Percentiles rank a stretch among this genome's conserved stretches.
These are phyloP conservation scores for Hecatera dysodea DNA, from an alignment of 2,888 invertebrate genomes.

Conservation along the genomic window DNA sequence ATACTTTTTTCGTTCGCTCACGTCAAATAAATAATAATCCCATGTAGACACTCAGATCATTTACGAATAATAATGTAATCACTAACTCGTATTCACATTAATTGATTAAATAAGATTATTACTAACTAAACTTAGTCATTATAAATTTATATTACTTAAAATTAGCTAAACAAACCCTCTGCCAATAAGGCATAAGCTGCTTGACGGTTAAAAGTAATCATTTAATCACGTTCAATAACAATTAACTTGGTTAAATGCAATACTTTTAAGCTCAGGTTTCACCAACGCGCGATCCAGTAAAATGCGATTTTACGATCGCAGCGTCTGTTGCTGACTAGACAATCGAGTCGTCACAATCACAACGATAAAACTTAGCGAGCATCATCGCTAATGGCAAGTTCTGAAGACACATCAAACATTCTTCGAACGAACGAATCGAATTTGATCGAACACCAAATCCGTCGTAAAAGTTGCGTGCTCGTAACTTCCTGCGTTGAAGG, in stretches of 20 bases:
- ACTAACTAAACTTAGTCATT: constrained; percentile 62
- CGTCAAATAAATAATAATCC: constrained; percentile 76
- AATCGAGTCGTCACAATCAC: constrained; percentile 73
- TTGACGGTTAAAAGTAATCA: constrained; percentile 70
- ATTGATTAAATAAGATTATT: constrained; percentile 63
- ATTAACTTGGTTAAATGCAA: constrained; percentile 58
- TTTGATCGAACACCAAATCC: constrained; percentile 57
- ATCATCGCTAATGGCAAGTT: constrained; percentile 64
- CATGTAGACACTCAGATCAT: constrained; percentile 78
- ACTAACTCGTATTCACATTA: constrained; percentile 66
- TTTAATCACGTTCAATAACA: constrained; percentile 52
- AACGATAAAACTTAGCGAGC: constrained; percentile 67
- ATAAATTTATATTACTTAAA: constrained; percentile 64
- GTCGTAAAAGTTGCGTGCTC: constrained; percentile 73
- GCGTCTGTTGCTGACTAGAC: constrained; percentile 78
- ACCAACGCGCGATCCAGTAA: constrained; percentile 66
- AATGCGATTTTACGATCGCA: constrained; percentile 69
- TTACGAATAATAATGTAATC: constrained; percentile 70
- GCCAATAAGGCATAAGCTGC: constrained; percentile 74
- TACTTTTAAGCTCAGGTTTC: constrained; percentile 69
- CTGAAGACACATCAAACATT: constrained; percentile 53
- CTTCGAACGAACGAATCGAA: constrained; percentile 56
- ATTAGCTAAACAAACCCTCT: constrained; percentile 68
- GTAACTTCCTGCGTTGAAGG: constrained; percentile 81
- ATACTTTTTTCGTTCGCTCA: constrained; percentile 67